A percentile compares a stretch with the other conserved stretches of the same genome.
Evolutionary conservation across 2,113 vertebrate species (phyloP).

Genomic region (Oxyura jamaicensis): DNA sequence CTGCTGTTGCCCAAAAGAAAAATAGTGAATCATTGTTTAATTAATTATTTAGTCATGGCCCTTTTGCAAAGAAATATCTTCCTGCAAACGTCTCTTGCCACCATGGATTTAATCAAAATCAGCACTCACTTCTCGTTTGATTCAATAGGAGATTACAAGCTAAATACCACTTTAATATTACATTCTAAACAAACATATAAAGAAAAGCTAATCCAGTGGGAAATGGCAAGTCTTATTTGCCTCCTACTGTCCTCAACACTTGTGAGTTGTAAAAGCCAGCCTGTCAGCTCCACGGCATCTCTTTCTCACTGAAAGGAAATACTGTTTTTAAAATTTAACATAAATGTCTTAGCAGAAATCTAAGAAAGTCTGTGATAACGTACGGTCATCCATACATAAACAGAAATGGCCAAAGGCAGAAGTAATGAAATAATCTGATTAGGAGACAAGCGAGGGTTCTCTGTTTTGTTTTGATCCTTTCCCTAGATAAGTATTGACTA

Average conservation of each 20-base stretch:
- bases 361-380: neutral
- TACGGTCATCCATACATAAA: neutral
- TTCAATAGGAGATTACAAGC: conserved; percentile 48
- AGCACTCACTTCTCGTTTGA: neutral
- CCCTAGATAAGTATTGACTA: conserved; percentile 5
- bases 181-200: conserved; percentile 15
- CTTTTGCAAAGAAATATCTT: conserved; percentile 26
- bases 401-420: conserved; percentile 28
- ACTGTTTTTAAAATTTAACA: conserved; percentile 3
- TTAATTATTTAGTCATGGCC: conserved; percentile 45
- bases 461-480: conserved; percentile 9
- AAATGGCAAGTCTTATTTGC: neutral
- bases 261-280: neutral
- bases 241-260: conserved; percentile 1
- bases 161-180: conserved; percentile 49
- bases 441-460: neutral
- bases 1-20: neutral
- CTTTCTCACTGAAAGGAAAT: conserved; percentile 50
- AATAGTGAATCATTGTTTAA: conserved; percentile 36
- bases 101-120: conserved; percentile 11
- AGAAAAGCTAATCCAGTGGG: neutral
- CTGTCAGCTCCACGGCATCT: neutral
- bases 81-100: neutral
- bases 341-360: conserved; percentile 3
- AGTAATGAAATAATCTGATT: neutral